Percentiles rank a stretch among this genome's conserved stretches.
phyloP scores from a whole-genome alignment of 2,113 vertebrate species.

The Diadophis punctatus region DNA sequence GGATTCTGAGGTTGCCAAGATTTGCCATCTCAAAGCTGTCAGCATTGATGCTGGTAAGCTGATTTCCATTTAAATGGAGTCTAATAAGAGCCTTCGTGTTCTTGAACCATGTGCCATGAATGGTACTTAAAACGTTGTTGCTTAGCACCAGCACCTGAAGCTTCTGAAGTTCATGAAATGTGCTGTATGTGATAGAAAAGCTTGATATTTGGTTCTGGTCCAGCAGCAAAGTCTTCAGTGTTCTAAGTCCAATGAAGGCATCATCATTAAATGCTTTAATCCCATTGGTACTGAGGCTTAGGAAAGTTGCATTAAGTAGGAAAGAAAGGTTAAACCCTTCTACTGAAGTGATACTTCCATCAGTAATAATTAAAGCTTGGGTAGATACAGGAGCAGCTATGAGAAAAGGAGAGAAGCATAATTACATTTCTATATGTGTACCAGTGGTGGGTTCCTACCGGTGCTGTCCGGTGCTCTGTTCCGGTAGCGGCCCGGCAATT shows the following conservation, averaged over 20 bases:
- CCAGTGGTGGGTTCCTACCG: too few relatives aligned
- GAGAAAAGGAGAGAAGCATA: constrained; percentile 2
- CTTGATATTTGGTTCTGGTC: constrained; percentile 74
- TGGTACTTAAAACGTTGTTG: constrained; percentile 60
- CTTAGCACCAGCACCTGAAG: constrained; percentile 70
- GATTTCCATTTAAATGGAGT: constrained; percentile 75
- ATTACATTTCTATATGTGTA: not conserved
- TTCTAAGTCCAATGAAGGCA: constrained; percentile 66
- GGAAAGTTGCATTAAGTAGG: constrained; percentile 68
- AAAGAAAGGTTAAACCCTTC: constrained; percentile 63
- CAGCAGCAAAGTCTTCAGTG: constrained; percentile 67
- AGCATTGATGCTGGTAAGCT: constrained; percentile 65
- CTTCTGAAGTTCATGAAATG: constrained; percentile 65
- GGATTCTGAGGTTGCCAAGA: constrained; percentile 66
- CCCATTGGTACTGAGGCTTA: constrained; percentile 73
- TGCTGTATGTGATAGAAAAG: constrained; percentile 59
- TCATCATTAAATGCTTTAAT: constrained; percentile 63
- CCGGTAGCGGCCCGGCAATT: too few relatives aligned
- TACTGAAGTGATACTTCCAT: constrained; percentile 68
- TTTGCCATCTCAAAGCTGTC: constrained; percentile 61
- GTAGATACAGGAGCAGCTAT: constrained; percentile 67
- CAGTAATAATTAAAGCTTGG: constrained; percentile 69
- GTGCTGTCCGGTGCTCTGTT: too few relatives aligned
- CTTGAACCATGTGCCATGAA: constrained; percentile 67
- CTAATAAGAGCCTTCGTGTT: constrained; percentile 59